Percentiles rank a stretch among this genome's conserved stretches.
phyloP scores from a whole-genome alignment of 2,888 invertebrate genomes.

The Cyrtodaria siliqua region DNA sequence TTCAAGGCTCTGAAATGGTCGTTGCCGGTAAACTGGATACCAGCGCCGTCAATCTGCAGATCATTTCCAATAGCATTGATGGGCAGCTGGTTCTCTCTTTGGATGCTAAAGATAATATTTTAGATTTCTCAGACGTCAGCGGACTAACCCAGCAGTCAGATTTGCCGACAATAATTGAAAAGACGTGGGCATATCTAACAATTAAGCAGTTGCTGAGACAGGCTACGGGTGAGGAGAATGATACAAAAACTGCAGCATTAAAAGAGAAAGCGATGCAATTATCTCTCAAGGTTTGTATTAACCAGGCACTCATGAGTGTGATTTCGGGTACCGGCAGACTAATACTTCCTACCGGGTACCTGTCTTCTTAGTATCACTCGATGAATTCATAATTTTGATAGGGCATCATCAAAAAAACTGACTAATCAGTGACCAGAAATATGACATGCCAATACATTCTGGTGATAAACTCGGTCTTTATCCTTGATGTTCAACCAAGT shows the following conservation, averaged over 20 bases:
- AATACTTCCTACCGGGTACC: no score
- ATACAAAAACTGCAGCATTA: slow-evolving; percentile 44
- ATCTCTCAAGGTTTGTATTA: slow-evolving; percentile 74
- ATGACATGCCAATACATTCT: no score
- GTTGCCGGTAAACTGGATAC: slow-evolving; percentile 59
- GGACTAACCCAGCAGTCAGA: slow-evolving; percentile 23
- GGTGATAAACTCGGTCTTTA: no score
- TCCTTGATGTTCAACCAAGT: no score
- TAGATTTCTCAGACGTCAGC: slow-evolving; percentile 6
- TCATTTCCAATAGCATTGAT: slow-evolving; percentile 36
- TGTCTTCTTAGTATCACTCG: no score
- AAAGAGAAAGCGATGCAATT: slow-evolving; percentile 66
- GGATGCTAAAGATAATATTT: not conserved
- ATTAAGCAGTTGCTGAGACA: slow-evolving; percentile 74
- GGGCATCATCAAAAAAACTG: no score
- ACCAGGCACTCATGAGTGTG: no score
- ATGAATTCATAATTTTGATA: no score
- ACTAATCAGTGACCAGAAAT: no score
- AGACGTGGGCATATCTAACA: slow-evolving; percentile 77
- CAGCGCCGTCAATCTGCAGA: slow-evolving; percentile 34
- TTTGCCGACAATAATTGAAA: slow-evolving; percentile 54
- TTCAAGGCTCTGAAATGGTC: slow-evolving; percentile 64
- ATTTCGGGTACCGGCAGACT: no score
- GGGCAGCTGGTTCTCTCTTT: slow-evolving; percentile 30
- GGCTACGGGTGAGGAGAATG: slow-evolving; percentile 42